phyloP scores from a whole-genome alignment of 2,113 vertebrate species.

The Vimba vimba region DNA sequence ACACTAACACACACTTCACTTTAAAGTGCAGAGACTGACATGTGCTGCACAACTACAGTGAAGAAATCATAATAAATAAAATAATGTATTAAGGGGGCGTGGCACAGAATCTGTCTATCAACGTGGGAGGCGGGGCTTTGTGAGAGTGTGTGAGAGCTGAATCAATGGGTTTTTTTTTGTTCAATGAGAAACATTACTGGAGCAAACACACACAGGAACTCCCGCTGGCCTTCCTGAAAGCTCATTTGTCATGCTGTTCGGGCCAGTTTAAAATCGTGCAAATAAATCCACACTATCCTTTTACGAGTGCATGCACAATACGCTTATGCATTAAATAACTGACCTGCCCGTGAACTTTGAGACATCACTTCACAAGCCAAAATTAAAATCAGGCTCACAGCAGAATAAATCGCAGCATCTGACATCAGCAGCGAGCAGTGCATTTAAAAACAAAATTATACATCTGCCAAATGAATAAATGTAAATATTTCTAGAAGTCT shows the following conservation, averaged over 20 bases:
- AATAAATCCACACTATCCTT: slow-evolving; percentile 6
- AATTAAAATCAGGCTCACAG: background rate
- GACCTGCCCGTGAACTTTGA: slow-evolving; percentile 5
- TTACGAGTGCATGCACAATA: background rate
- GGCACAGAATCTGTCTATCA: background rate
- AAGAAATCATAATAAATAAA: background rate
- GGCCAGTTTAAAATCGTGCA: background rate
- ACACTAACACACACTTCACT: background rate
- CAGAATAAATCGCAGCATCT: background rate
- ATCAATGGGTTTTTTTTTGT: background rate
- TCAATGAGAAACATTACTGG: background rate
- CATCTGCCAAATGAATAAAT: background rate
- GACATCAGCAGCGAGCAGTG: background rate
- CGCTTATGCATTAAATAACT: slow-evolving; percentile 1
- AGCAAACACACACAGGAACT: background rate
- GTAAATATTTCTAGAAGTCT: background rate
- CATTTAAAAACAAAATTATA: too few species aligned
- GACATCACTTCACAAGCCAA: background rate
- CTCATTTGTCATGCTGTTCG: slow-evolving; percentile 24
- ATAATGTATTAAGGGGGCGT: background rate
- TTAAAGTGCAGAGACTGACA: background rate
- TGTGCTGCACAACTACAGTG: background rate
- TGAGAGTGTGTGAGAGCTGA: background rate
- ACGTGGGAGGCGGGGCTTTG: background rate
- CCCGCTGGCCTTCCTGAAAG: background rate